Evolutionary conservation across 2,888 invertebrate species (phyloP).

Genomic region (Lordiphosa andalusiaca): DNA sequence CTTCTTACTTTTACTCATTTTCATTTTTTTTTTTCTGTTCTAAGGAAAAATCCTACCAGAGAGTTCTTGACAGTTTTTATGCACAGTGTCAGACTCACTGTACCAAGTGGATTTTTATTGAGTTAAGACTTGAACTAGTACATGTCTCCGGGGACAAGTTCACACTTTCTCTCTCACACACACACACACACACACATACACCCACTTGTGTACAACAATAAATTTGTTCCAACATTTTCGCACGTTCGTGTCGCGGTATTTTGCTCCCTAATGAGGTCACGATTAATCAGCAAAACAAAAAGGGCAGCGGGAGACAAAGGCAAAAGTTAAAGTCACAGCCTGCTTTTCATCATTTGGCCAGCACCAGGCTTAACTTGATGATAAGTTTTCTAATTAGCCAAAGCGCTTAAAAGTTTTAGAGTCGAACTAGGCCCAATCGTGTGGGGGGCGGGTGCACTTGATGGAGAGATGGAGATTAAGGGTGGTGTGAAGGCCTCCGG

Average conservation of each 20-base stretch:
- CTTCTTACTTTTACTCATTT: too few relatives aligned
- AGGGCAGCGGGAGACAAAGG: too few relatives aligned
- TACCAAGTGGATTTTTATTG: slow-evolving; percentile 41
- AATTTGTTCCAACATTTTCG: slow-evolving; percentile 53
- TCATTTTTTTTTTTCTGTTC: too few relatives aligned
- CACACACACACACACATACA: too few relatives aligned
- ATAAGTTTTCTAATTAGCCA: slow-evolving; percentile 63
- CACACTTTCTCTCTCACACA: neutral
- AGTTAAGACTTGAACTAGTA: slow-evolving; percentile 59
- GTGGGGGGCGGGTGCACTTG: too few relatives aligned
- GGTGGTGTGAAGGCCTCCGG: too few relatives aligned
- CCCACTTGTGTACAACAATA: slow-evolving; percentile 39
- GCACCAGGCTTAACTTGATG: slow-evolving; percentile 23
- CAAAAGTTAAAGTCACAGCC: slow-evolving; percentile 19
- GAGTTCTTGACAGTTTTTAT: slow-evolving; percentile 5
- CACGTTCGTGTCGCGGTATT: slow-evolving; percentile 54
- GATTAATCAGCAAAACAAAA: slow-evolving; percentile 50
- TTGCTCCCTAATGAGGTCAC: slow-evolving; percentile 66
- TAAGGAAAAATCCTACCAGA: too few relatives aligned
- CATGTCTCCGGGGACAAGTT: slow-evolving; percentile 32
- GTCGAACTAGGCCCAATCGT: neutral
- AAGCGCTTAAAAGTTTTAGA: slow-evolving; percentile 51
- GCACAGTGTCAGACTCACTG: slow-evolving; percentile 7
- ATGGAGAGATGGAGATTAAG: too few relatives aligned
- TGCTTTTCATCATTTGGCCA: slow-evolving; percentile 2